Evolutionary conservation across 2,888 invertebrate genomes (phyloP).

Genomic region (Standfussiana lucernea): DNA sequence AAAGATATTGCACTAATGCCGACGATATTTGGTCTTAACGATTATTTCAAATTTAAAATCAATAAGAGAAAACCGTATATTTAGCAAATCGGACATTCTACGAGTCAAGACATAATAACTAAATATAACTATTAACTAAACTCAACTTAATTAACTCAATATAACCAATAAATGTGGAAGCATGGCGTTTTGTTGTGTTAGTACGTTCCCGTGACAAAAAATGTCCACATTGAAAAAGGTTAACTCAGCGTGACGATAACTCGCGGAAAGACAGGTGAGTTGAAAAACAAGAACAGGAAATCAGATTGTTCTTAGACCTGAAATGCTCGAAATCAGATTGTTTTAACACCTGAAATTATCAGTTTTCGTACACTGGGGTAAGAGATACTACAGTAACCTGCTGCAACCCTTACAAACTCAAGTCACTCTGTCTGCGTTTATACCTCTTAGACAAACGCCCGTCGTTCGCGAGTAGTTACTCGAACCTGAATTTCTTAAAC

Average conservation of each 20-base stretch:
- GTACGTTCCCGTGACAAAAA: too few species aligned
- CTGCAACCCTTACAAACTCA: background rate
- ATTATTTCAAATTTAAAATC: background rate
- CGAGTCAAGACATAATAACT: background rate
- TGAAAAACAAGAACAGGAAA: slow-evolving; percentile 32
- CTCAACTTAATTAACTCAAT: slow-evolving; percentile 1
- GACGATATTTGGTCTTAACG: background rate
- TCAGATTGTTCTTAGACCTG: background rate
- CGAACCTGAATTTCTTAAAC: background rate
- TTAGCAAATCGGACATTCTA: background rate
- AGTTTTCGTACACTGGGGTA: background rate
- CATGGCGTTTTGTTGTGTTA: too few species aligned
- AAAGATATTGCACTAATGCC: background rate
- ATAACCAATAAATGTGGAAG: too few species aligned
- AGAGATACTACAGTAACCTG: background rate
- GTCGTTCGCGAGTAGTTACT: background rate
- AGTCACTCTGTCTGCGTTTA: background rate
- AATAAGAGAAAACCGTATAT: background rate
- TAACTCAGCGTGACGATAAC: slow-evolving; percentile 35
- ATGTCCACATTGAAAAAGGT: slow-evolving; percentile 12
- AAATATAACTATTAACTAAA: too few species aligned
- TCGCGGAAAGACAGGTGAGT: slow-evolving; percentile 1
- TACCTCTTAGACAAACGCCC: background rate
- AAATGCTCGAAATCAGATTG: slow-evolving; percentile 15
- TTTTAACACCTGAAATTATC: slow-evolving; percentile 13